Evolutionary conservation across 1,140 invertebrate species (phyloP), one percentile per base, ranked within the genome.

Genomic region (Trichonephila clavipes): DNA sequence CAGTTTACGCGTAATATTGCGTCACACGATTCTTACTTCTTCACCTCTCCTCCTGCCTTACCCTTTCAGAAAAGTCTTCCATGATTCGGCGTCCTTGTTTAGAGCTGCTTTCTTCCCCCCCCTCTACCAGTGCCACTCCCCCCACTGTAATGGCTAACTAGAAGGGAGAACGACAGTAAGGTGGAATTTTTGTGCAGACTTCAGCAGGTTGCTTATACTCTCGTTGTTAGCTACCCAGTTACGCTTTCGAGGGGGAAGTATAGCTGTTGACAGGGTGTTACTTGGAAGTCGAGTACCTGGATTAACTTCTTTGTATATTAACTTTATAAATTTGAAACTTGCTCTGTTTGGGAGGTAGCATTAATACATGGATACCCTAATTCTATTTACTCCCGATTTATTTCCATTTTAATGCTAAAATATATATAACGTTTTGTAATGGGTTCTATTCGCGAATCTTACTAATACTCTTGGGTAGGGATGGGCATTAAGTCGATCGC

Each of bases 1-100:
- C 91, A 92, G 91, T 92, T 92, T 92, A 87, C 91, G 61, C 82
- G 91, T 61, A 83, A 87, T 92, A 87, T 92, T 92, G 83, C 82
- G 83, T 72, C 91, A 69, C 51, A 89, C 82, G 83, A 69, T 77
- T 92, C 66, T 86, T 64, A 92, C 59, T 66, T 92, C 61, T 64
- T 62, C 59, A 34, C 82, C 90, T 62, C 34, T 51, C 28, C 8
- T n/a, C 24, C 72, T n/a, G 18, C 88, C 40, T 4, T 28, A 21
- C 28, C n/a, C 58, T 24, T 28, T 14, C 72, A 64, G 62, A 64
- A 64, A 64, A 64, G 16, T 34, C 28, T 77, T 77, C 28, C 72
- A 77, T 77, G 72, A 77, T 77, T 77, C 72, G 24, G 72, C 72
- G 51, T 44, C 77, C 89, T 91, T 91, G 89, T 91, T 91, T 91